phyloP scores from a whole-genome alignment of 2,888 invertebrate genomes.

The Hyalella azteca region DNA sequence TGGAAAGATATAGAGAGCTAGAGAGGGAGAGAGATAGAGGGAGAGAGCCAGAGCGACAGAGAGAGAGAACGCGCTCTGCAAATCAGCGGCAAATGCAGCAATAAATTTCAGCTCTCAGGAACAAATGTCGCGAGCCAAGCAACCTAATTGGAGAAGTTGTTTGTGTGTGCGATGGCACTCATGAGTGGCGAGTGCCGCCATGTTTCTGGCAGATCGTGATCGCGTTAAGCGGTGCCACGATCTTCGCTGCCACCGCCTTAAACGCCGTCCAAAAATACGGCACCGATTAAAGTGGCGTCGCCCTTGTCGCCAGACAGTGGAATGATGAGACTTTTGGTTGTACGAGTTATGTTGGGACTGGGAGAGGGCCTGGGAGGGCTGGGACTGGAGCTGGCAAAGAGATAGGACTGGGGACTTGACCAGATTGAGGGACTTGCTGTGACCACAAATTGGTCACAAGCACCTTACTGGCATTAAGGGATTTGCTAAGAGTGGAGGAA shows the following conservation, averaged over 20 bases:
- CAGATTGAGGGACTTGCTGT: too few relatives aligned
- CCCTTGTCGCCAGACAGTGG: background rate
- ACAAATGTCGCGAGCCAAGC: constrained; percentile 13
- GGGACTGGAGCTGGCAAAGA: too few relatives aligned
- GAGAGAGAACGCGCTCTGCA: background rate
- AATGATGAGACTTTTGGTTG: too few relatives aligned
- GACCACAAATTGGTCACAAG: too few relatives aligned
- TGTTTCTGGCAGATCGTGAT: constrained; percentile 21
- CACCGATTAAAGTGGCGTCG: background rate
- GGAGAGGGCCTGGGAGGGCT: too few relatives aligned
- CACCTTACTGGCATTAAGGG: too few relatives aligned
- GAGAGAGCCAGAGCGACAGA: too few relatives aligned
- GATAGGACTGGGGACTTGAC: too few relatives aligned
- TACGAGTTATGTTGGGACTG: too few relatives aligned
- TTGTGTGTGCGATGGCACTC: constrained; percentile 1
- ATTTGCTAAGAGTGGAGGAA: too few relatives aligned
- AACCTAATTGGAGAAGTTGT: constrained; percentile 21
- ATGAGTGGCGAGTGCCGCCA: background rate
- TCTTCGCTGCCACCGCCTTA: background rate
- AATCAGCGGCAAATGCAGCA: constrained; percentile 18
- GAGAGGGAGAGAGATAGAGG: too few relatives aligned
- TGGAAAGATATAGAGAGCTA: too few relatives aligned
- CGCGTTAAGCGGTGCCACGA: constrained; percentile 1
- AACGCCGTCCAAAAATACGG: background rate
- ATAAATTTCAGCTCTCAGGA: background rate